These are phyloP conservation scores for Agrochola litura DNA, from an alignment of 2,888 invertebrate genomes.

Conservation along the genomic window DNA sequence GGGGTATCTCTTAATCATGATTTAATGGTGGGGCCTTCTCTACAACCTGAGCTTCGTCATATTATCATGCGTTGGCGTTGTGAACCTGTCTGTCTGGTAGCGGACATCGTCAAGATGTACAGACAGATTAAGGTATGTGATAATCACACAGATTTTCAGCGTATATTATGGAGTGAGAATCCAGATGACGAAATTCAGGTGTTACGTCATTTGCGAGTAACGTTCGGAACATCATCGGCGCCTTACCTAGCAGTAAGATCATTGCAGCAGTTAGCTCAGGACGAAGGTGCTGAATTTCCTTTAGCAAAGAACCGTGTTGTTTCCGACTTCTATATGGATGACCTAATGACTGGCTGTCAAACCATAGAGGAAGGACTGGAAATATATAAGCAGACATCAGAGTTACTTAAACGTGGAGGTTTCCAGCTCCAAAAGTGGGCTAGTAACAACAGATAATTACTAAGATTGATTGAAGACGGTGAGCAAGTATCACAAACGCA, in stretches of 20 bases:
- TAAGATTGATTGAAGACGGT: conserved; percentile 10
- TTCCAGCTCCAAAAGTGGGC: conserved; percentile 25
- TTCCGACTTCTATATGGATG: not conserved
- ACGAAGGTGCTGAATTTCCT: conserved; percentile 14
- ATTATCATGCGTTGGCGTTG: conserved; percentile 30
- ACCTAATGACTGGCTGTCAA: conserved; percentile 8
- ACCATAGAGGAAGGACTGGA: conserved; percentile 6
- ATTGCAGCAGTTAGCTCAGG: conserved; percentile 11
- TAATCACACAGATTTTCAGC: conserved; percentile 23
- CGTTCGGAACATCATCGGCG: conserved; percentile 13
- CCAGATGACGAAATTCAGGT: conserved; percentile 25
- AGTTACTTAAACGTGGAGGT: conserved; percentile 21
- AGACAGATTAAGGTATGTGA: conserved; percentile 13
- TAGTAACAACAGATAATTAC: conserved; percentile 16
- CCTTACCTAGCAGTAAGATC: conserved; percentile 1
- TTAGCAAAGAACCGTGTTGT: conserved; percentile 10
- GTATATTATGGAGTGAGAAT: conserved; percentile 20
- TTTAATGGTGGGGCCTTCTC: conserved; percentile 23
- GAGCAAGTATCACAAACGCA: conserved; percentile 14
- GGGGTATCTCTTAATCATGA: conserved; percentile 17
- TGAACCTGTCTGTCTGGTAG: conserved; percentile 16
- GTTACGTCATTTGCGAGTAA: conserved; percentile 21
- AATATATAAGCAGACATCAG: conserved; percentile 15
- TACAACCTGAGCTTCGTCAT: conserved; percentile 27
- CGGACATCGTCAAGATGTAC: conserved; percentile 19